These are phyloP conservation scores for Ispidina lecontei DNA, from an alignment of 2,797 vertebrate genomes.

Conservation along the genomic window DNA sequence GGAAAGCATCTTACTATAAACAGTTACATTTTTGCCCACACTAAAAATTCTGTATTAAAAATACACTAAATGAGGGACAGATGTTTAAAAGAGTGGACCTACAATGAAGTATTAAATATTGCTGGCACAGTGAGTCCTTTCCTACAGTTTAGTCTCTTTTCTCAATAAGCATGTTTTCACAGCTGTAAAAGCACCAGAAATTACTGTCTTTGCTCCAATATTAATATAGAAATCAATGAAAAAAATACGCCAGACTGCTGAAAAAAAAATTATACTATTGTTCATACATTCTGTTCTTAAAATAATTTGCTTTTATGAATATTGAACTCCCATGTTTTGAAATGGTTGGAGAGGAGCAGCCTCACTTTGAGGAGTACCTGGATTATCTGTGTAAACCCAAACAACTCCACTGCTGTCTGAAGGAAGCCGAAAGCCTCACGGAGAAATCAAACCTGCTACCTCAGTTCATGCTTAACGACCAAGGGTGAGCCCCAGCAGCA, in stretches of 20 bases:
- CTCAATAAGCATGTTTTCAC: slow-evolving; percentile 75
- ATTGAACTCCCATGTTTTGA: slow-evolving; percentile 8
- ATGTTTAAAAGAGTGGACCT: slow-evolving; percentile 73
- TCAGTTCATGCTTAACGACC: neutral
- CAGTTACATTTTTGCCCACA: slow-evolving; percentile 59
- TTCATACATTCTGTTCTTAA: slow-evolving; percentile 46
- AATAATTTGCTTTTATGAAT: neutral
- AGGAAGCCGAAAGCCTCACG: neutral
- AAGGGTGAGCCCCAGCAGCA: neutral
- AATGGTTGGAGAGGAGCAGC: neutral
- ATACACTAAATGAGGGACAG: slow-evolving; percentile 78
- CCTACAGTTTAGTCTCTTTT: slow-evolving; percentile 77
- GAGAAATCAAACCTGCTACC: neutral
- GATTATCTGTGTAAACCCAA: neutral
- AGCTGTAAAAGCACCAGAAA: slow-evolving; percentile 79
- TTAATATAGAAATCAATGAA: slow-evolving; percentile 76
- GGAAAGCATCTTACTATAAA: slow-evolving; percentile 56
- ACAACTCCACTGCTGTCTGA: neutral
- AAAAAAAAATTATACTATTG: slow-evolving; percentile 53
- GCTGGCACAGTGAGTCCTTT: slow-evolving; percentile 71
- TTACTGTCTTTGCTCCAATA: slow-evolving; percentile 70
- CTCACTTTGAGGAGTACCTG: neutral
- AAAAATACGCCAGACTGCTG: slow-evolving; percentile 51
- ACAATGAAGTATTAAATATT: slow-evolving; percentile 81
- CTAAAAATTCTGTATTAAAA: slow-evolving; percentile 72